Conservation (phyloP, 2,113 vertebrate genomes). For the Diadophis punctatus region DNA sequence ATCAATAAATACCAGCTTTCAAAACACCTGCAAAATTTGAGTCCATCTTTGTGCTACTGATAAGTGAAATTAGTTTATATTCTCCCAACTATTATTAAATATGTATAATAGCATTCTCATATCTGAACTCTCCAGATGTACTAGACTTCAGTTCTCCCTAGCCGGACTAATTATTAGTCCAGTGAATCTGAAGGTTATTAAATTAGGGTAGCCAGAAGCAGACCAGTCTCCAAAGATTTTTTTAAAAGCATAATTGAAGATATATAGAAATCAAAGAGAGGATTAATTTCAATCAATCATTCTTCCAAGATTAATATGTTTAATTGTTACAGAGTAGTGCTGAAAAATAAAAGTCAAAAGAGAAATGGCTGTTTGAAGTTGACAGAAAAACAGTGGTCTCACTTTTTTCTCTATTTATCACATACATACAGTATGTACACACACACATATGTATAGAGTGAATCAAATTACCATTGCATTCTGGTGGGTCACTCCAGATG, state of each 20-base stretch:
- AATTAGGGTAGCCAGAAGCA: background rate
- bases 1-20: background rate
- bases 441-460: background rate
- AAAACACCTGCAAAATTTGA: background rate
- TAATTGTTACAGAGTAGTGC: background rate
- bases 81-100: background rate
- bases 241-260: background rate
- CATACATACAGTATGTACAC: background rate
- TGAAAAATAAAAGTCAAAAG: background rate
- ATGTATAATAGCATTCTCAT: background rate
- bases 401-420: background rate
- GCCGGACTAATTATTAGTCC: background rate
- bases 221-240: background rate
- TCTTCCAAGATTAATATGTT: background rate
- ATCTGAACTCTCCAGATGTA: background rate
- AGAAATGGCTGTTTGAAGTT: background rate
- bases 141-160: background rate
- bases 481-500: slow-evolving; percentile 84
- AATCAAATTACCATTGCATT: slow-evolving; percentile 78
- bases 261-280: background rate
- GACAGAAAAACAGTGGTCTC: background rate
- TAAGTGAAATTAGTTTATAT: background rate
- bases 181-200: background rate
- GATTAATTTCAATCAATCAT: rapidly evolving
- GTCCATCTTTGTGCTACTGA: background rate